A percentile compares a stretch with the other conserved stretches of the same genome.
These are phyloP conservation scores for Notarius lentiginosus DNA, from an alignment of 2,113 vertebrate species.

Conservation along the genomic window DNA sequence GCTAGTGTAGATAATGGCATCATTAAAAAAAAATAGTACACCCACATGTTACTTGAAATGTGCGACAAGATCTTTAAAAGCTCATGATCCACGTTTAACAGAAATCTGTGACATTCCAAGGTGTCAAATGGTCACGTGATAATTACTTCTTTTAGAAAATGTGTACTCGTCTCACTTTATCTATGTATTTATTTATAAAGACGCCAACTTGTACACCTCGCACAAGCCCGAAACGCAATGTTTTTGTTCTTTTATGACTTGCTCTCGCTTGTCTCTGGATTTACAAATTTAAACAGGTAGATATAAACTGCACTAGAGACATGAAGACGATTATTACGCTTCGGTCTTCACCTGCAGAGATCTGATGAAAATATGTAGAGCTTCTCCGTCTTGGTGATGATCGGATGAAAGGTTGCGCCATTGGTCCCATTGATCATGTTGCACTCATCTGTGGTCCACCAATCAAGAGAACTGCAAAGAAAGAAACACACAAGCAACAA, in stretches of 20 bases:
- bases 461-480: slow-evolving; percentile 76
- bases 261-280: not conserved
- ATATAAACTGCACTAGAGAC: not conserved
- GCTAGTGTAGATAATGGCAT: not conserved
- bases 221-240: not conserved
- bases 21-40: not conserved
- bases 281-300: not conserved
- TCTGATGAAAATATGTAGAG: slow-evolving; percentile 92
- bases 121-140: not conserved
- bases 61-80: not conserved
- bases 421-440: slow-evolving; percentile 99
- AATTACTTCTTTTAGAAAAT: not conserved
- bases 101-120: not conserved
- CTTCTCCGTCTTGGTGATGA: slow-evolving; percentile 80
- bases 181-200: not conserved
- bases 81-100: not conserved
- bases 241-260: not conserved
- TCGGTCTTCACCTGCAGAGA: slow-evolving; percentile 84
- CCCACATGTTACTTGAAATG: not conserved
- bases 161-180: not conserved
- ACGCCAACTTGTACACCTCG: not conserved
- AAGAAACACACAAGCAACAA: not conserved
- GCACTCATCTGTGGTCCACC: slow-evolving; percentile 85
- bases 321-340: not conserved
- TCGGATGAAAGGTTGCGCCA: slow-evolving; percentile 86